phyloP scores from a whole-genome alignment of 2,797 vertebrate genomes.

The Artibeus lituratus region DNA sequence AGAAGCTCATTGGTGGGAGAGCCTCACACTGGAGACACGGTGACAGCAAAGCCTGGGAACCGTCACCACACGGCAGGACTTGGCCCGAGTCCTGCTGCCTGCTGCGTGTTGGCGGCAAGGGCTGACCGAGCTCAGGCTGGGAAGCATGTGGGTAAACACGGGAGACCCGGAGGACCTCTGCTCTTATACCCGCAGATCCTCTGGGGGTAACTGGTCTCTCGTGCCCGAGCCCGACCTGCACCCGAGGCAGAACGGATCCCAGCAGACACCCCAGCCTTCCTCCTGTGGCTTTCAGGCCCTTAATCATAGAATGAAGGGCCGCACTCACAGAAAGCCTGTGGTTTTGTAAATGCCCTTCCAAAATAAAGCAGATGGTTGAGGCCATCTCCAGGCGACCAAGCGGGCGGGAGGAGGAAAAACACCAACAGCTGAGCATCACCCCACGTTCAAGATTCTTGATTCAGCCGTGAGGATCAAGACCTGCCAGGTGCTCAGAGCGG shows the following conservation, averaged over 20 bases:
- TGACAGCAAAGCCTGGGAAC: neutral
- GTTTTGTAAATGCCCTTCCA: neutral
- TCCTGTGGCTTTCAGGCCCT: neutral
- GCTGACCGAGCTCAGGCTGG: neutral
- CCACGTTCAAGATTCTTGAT: neutral
- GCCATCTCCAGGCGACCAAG: accelerated
- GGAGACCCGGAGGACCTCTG: neutral
- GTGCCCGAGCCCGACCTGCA: neutral
- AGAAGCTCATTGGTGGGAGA: neutral
- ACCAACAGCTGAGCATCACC: too few species aligned
- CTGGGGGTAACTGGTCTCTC: neutral
- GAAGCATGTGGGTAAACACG: accelerated
- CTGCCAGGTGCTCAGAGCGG: neutral
- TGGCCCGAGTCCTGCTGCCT: accelerated
- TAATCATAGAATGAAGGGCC: accelerated
- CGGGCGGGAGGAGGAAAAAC: neutral
- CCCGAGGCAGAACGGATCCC: accelerated
- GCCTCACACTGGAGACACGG: too few species aligned
- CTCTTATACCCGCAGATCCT: neutral
- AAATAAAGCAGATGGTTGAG: neutral
- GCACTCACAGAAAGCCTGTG: neutral
- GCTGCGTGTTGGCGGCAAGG: neutral
- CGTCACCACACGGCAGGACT: accelerated
- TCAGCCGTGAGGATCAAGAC: neutral
- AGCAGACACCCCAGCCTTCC: accelerated